Evolutionary conservation across 2,113 vertebrate species (phyloP).

Genomic region (Chionodraco myersi): DNA sequence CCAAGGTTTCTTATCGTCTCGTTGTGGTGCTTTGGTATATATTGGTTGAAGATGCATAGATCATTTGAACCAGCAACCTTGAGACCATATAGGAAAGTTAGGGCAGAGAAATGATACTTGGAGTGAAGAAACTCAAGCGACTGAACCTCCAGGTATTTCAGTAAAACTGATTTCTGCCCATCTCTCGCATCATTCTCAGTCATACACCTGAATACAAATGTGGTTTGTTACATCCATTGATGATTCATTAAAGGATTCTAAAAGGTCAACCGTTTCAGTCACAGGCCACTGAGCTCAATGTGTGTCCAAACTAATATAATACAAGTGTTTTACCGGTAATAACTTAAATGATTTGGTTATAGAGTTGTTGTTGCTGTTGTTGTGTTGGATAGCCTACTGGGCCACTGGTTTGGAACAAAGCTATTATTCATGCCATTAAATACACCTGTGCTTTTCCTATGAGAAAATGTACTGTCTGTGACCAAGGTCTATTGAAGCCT

Average conservation of each 20-base stretch:
- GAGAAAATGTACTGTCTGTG: neutral
- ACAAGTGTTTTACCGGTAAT: neutral
- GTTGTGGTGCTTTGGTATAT: no score
- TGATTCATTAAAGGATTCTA: neutral
- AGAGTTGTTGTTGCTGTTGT: no score
- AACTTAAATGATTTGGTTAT: neutral
- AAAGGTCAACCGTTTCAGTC: neutral
- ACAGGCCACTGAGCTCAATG: conserved; percentile 8
- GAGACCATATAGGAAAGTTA: neutral
- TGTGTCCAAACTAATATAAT: conserved; percentile 16
- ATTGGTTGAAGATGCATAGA: neutral
- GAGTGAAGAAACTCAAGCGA: conserved; percentile 1
- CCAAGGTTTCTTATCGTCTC: no score
- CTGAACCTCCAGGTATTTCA: conserved; percentile 10
- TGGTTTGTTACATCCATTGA: neutral
- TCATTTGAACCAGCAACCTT: neutral
- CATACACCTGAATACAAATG: conserved; percentile 17
- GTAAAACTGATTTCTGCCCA: conserved; percentile 2
- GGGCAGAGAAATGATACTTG: neutral
- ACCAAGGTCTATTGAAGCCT: neutral
- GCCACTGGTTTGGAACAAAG: neutral
- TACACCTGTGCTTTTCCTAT: neutral
- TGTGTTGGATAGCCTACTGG: neutral
- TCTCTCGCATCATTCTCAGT: conserved; percentile 1
- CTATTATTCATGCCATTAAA: neutral